Evolutionary conservation across 1,140 invertebrate species (phyloP), one percentile per base, ranked within the genome.

Genomic region (Pentalonia nigronervosa): DNA sequence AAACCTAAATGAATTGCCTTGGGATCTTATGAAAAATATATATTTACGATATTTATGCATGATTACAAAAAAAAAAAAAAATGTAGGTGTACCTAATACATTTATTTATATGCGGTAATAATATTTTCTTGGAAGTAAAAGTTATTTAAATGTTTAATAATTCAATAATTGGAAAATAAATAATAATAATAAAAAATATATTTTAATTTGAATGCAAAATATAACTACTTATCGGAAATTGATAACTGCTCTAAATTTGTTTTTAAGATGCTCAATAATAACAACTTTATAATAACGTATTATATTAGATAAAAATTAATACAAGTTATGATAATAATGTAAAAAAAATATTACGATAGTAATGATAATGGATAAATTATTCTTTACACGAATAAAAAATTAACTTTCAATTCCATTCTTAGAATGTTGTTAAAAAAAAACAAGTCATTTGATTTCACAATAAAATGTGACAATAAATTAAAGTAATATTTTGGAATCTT

Each of bases 351-450:
- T 76, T 76, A 14, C 60, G n/a, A 67, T n/a, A 67, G 30, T 67
- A 67, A 67, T n/a, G n/a, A n/a, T n/a, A n/a, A n/a, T 67, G 30
- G 30, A n/a, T 67, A 30, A 76, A 76, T 76, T 76, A 76, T 76
- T 76, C 60, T 76, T n/a, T 76, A n/a, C 30, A n/a, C 30, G 30
- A 76, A 76, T 76, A 17, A 76, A 76, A 76, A 76, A 76, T n/a
- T n/a, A 76, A 76, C 60, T 76, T 76, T 76, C 60, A 76, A 67
- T 67, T 67, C 30, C 11, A 67, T 67, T 67, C 60, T 67, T 30
- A 76, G n/a, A 34, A 76, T 76, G 60, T 76, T n/a, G 60, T 76
- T n/a, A 76, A 67, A 25, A 67, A 76, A 76, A 76, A 60, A n/a
- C n/a, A 76, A 17, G 60, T 76, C 7, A 6, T 76, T 76, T 76